Evolutionary conservation across 2,888 invertebrate genomes (phyloP), one percentile per base, ranked within the genome.

Genomic region (Agelastica alni): DNA sequence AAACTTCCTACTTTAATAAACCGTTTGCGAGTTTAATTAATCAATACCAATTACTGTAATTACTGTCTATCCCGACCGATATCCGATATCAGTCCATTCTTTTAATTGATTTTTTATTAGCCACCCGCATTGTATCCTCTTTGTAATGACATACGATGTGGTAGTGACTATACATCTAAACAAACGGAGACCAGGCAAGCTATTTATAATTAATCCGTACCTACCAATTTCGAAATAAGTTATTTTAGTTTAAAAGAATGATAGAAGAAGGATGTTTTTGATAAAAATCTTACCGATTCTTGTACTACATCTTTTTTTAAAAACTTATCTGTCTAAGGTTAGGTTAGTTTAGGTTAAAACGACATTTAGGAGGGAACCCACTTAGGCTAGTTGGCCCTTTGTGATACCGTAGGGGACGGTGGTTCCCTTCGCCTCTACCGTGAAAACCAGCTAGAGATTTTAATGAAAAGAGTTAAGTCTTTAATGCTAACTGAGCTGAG

Each of bases 41-140:
- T 69, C 70, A 68, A 70, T 70, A 69, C 69, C 70, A 68, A 69
- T 70, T 69, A 67, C 62, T 54, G 61, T 69, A 69, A 69, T 70
- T 70, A 67, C 61, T 63, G 64, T 65, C 67, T 67, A 63, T 59
- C 64, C 61, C 61, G 17, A 65, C 66, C 61, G 53, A 52, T 54
- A 54, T 49, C 49, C 54, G 48, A 54, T 54, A 54, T 49, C 54
- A 44, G 31, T 39, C 54, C 54, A 54, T 54, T 54, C 39, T 28
- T 45, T 62, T 69, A 69, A 70, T 69, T 69, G 70, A 69, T 69
- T 68, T 68, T 70, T 70, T 68, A 70, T 69, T 69, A 65, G 62
- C 51, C 53, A 58, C 68, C 67, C 66, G 68, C 54, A 54, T 66
- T 61, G 60, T 54, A 53, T 51, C 18, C 14, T 17, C 18, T n/a